Conservation (phyloP, 2,797 vertebrate genomes). For the Columba guinea region DNA sequence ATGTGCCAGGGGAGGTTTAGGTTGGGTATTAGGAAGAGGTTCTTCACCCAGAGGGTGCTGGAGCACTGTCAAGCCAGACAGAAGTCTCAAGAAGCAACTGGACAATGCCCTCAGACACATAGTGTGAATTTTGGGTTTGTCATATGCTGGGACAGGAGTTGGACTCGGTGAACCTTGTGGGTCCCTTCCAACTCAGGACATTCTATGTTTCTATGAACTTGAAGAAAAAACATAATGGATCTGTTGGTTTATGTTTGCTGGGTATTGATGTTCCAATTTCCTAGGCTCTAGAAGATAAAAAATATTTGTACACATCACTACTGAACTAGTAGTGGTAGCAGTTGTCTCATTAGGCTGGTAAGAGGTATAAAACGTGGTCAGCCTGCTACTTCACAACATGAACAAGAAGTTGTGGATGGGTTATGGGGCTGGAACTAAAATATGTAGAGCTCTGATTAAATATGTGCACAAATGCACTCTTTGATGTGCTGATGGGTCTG, state of each 20-base stretch:
- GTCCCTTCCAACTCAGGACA: too few relatives aligned
- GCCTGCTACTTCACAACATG: not conserved
- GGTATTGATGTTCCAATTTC: not conserved
- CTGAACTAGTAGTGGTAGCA: not conserved
- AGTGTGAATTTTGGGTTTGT: too few relatives aligned
- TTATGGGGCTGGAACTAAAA: not conserved
- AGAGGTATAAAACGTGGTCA: rapidly evolving
- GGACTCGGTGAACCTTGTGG: too few relatives aligned
- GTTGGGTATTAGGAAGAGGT: too few relatives aligned
- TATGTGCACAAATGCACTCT: not conserved
- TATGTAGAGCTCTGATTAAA: not conserved
- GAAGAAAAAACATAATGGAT: not conserved
- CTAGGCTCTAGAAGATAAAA: not conserved
- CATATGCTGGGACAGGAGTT: too few relatives aligned
- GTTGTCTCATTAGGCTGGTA: not conserved
- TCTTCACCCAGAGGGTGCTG: too few relatives aligned
- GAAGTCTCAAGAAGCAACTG: too few relatives aligned
- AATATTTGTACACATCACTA: not conserved
- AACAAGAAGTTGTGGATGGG: not conserved
- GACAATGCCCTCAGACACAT: too few relatives aligned
- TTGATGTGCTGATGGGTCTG: not conserved
- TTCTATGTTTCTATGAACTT: too few relatives aligned
- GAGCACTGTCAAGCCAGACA: too few relatives aligned
- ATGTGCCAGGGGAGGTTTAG: too few relatives aligned
- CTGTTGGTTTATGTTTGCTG: not conserved